Conservation (phyloP, 2,888 invertebrate genomes). For the Cephonodes hylas region DNA sequence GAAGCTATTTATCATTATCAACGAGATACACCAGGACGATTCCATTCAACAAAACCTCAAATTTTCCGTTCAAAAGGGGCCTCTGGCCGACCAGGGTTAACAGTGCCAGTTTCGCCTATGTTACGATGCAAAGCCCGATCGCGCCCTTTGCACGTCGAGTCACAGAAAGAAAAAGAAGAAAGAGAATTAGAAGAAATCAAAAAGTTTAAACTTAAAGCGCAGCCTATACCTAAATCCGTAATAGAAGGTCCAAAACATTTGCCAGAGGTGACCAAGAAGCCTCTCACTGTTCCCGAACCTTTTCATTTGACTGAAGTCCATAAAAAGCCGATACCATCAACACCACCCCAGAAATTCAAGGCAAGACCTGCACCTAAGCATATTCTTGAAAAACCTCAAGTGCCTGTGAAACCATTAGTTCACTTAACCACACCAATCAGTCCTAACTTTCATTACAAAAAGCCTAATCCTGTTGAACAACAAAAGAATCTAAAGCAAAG, state of each 20-base stretch:
- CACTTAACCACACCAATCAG: slow-evolving; percentile 54
- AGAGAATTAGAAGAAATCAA: slow-evolving; percentile 83
- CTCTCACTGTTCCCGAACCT: slow-evolving; percentile 82
- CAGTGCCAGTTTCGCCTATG: slow-evolving; percentile 78
- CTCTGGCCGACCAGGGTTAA: slow-evolving; percentile 49
- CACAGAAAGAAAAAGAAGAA: slow-evolving; percentile 82
- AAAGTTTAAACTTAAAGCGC: slow-evolving; percentile 85
- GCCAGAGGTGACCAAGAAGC: slow-evolving; percentile 77
- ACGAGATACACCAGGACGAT: slow-evolving; percentile 81
- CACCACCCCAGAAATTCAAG: slow-evolving; percentile 68
- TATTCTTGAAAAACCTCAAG: slow-evolving; percentile 67
- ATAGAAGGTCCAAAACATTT: slow-evolving; percentile 73
- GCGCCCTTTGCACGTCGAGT: slow-evolving; percentile 76
- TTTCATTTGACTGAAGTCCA: slow-evolving; percentile 83
- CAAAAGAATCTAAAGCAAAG: slow-evolving; percentile 32
- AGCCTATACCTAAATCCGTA: slow-evolving; percentile 83
- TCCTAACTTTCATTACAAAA: slow-evolving; percentile 64
- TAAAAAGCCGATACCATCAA: slow-evolving; percentile 57
- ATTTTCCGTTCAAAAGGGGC: slow-evolving; percentile 45
- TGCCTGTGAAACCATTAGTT: slow-evolving; percentile 52
- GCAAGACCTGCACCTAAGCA: slow-evolving; percentile 84
- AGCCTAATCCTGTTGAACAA: slow-evolving; percentile 40
- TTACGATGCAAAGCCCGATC: slow-evolving; percentile 78
- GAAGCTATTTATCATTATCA: slow-evolving; percentile 81
- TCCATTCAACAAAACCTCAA: slow-evolving; percentile 58